Percentiles rank a stretch among this genome's conserved stretches.
Conservation (phyloP, 2,888 invertebrate species). For the Drosophila fulvimacula region DNA sequence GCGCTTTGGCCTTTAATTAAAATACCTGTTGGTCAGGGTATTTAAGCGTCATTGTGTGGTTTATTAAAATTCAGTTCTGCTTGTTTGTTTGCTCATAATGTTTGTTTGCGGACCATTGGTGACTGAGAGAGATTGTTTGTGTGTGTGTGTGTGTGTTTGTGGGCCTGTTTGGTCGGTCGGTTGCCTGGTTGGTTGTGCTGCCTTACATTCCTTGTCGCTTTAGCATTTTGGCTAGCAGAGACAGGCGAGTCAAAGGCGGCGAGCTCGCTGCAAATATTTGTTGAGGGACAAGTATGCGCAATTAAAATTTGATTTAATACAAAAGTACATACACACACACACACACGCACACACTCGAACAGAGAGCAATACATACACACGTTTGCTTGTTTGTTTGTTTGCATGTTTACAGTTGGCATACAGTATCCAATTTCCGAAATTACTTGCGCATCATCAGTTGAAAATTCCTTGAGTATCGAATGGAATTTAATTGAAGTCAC, state of each 20-base stretch:
- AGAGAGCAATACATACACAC: conserved; percentile 4
- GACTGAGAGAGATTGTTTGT: conserved; percentile 21
- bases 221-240: conserved; percentile 63
- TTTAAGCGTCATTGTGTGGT: conserved; percentile 18
- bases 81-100: conserved; percentile 73
- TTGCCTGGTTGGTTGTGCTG: conserved; percentile 32
- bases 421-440: conserved; percentile 83
- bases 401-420: conserved; percentile 70
- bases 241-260: conserved; percentile 72
- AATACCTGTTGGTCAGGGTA: conserved; percentile 16
- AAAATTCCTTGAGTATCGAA: conserved; percentile 84
- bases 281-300: conserved; percentile 82
- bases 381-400: conserved; percentile 53
- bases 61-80: conserved; percentile 42
- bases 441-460: conserved; percentile 80
- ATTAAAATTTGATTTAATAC: conserved; percentile 83
- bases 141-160: conserved; percentile 8
- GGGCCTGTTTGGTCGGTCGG: conserved; percentile 18
- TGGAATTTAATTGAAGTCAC: conserved; percentile 85
- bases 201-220: conserved; percentile 74
- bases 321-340: conserved; percentile 54
- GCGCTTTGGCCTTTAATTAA: background rate
- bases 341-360: background rate
- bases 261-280: conserved; percentile 81
- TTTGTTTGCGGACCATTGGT: conserved; percentile 63